These are phyloP conservation scores for Tyrannus savana DNA, from an alignment of 2,113 vertebrate genomes.

Conservation along the genomic window DNA sequence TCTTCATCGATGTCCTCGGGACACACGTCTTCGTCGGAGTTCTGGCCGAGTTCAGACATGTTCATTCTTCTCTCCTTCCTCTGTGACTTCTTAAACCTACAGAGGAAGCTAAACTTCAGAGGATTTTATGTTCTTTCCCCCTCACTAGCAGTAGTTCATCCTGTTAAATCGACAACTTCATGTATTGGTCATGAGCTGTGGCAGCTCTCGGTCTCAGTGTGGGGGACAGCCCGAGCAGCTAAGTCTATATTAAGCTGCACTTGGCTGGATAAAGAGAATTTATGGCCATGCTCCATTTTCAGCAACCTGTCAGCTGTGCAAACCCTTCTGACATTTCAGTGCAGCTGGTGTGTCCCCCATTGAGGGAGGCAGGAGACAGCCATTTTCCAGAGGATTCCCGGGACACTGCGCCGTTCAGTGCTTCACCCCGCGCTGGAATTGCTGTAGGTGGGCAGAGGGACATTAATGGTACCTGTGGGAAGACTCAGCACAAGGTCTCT, in stretches of 20 bases:
- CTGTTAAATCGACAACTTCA: neutral
- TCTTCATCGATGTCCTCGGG: slow-evolving; percentile 88
- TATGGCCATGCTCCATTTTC: slow-evolving; percentile 79
- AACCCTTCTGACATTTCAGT: slow-evolving; percentile 84
- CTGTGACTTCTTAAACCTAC: neutral
- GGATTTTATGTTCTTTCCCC: rapidly evolving
- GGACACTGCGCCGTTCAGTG: neutral
- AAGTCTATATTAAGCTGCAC: slow-evolving; percentile 89
- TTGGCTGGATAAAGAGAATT: slow-evolving; percentile 84
- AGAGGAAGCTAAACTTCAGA: neutral
- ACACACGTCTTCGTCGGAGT: slow-evolving; percentile 63
- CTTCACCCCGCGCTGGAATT: rapidly evolving
- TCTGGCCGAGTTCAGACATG: slow-evolving; percentile 73
- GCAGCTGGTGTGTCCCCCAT: slow-evolving; percentile 78
- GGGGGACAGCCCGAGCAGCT: slow-evolving; percentile 1
- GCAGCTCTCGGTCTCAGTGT: slow-evolving; percentile 1
- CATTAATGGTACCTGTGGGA: rapidly evolving
- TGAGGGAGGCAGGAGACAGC: neutral
- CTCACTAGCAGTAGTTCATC: neutral
- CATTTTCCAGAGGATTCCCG: slow-evolving; percentile 31
- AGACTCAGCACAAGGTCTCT: neutral
- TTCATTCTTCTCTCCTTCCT: neutral
- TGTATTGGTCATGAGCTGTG: slow-evolving; percentile 28
- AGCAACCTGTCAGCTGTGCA: slow-evolving; percentile 85
- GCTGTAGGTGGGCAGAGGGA: rapidly evolving